phyloP scores from a whole-genome alignment of 2,888 invertebrate genomes.

The Galerucella pusilla region DNA sequence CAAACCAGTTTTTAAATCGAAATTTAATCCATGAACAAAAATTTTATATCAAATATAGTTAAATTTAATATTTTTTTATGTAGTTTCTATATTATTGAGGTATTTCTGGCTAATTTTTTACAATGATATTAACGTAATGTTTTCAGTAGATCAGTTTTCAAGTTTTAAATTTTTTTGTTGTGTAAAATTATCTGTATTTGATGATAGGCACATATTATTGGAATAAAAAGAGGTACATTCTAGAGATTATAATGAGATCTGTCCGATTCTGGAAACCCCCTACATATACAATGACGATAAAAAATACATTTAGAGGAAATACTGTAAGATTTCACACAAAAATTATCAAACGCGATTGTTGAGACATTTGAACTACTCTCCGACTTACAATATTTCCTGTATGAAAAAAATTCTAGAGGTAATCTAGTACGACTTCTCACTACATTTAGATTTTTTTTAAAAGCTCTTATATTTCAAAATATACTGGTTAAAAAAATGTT shows the following conservation, averaged over 20 bases:
- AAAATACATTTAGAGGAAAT: slow-evolving; percentile 1
- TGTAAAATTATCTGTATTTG: neutral
- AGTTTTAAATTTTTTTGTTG: neutral
- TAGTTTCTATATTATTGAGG: slow-evolving; percentile 6
- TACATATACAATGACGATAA: neutral
- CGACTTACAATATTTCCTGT: slow-evolving; percentile 2
- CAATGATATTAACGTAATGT: neutral
- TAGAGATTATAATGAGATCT: neutral
- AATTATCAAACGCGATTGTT: too few species aligned
- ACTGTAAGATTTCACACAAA: neutral
- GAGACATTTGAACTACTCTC: neutral
- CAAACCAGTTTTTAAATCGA: too few species aligned
- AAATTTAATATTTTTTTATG: neutral
- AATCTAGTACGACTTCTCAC: slow-evolving; percentile 1
- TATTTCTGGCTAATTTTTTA: slow-evolving; percentile 17
- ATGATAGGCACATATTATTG: slow-evolving; percentile 7
- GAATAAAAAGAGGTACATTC: slow-evolving; percentile 7
- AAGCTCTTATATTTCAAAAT: slow-evolving; percentile 5
- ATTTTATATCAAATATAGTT: neutral
- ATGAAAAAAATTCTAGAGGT: neutral
- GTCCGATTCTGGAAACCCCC: neutral
- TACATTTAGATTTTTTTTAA: neutral
- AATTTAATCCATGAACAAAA: too few species aligned
- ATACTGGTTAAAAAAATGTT: neutral
- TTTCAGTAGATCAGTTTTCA: slow-evolving; percentile 11